These are phyloP conservation scores for Alviniconcha strummeri DNA, from an alignment of 2,888 invertebrate genomes.

Conservation along the genomic window DNA sequence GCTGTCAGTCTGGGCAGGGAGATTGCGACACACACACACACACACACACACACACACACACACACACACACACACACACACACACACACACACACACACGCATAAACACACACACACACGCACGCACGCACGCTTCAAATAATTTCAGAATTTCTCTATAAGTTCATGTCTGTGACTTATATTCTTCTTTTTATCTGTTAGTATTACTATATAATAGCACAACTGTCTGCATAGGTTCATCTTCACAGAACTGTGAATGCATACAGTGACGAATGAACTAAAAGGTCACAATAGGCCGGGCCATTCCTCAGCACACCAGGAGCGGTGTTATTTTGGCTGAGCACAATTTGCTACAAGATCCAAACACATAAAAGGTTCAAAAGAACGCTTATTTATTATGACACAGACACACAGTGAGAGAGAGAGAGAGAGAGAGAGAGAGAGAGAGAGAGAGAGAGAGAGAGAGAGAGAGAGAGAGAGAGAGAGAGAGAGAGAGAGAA, in stretches of 20 bases:
- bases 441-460: slow-evolving; percentile 9
- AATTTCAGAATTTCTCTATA: background rate
- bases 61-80: background rate
- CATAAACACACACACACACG: background rate
- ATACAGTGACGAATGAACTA: too few species aligned
- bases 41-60: background rate
- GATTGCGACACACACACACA: background rate
- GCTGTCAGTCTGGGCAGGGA: background rate
- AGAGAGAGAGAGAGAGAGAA: slow-evolving; percentile 6
- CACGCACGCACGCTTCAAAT: background rate
- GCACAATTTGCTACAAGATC: too few species aligned
- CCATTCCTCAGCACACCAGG: too few species aligned
- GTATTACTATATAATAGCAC: too few species aligned
- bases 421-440: slow-evolving; percentile 6
- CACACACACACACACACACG: background rate
- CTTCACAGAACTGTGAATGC: too few species aligned
- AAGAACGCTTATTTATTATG: too few species aligned
- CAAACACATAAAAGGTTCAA: background rate
- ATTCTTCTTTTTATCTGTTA: background rate
- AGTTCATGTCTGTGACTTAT: background rate
- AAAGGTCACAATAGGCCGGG: too few species aligned
- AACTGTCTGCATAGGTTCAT: too few species aligned
- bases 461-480: slow-evolving; percentile 5
- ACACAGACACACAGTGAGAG: background rate
- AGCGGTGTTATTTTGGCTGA: too few species aligned